Conservation (phyloP, 2,113 vertebrate genomes). For the Hemicordylus capensis region DNA sequence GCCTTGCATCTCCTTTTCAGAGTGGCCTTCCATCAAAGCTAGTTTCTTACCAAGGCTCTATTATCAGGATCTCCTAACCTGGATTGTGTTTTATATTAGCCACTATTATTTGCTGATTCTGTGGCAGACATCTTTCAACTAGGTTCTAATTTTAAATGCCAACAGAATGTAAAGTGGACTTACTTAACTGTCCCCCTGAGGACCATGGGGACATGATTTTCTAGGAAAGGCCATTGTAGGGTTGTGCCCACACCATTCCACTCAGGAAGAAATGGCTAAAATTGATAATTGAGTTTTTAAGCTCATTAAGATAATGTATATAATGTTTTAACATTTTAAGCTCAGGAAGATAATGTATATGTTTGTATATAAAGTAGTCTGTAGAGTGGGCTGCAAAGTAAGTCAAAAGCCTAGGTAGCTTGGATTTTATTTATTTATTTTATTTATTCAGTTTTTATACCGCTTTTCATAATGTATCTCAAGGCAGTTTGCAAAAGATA, state of each 20-base stretch:
- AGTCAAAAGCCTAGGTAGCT: background rate
- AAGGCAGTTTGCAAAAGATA: no score
- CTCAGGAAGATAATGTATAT: background rate
- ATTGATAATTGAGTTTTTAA: background rate
- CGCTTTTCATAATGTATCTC: no score
- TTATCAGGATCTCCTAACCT: background rate
- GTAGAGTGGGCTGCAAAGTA: background rate
- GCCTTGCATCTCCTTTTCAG: background rate
- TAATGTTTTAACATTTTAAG: no score
- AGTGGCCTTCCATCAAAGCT: background rate
- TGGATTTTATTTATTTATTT: no score
- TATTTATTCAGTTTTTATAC: no score
- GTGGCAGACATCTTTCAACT: background rate
- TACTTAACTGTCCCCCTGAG: background rate
- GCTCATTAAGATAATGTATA: background rate
- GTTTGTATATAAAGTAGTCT: background rate
- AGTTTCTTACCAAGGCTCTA: background rate
- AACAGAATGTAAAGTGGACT: background rate
- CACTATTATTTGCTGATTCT: background rate
- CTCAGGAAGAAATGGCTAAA: background rate
- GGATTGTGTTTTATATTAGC: background rate
- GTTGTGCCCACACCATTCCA: background rate
- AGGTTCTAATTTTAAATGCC: background rate
- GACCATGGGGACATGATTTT: background rate
- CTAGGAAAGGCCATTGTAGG: background rate